Evolutionary conservation across 2,797 vertebrate genomes (phyloP).

Genomic region (Pyrocephalus nanus): DNA sequence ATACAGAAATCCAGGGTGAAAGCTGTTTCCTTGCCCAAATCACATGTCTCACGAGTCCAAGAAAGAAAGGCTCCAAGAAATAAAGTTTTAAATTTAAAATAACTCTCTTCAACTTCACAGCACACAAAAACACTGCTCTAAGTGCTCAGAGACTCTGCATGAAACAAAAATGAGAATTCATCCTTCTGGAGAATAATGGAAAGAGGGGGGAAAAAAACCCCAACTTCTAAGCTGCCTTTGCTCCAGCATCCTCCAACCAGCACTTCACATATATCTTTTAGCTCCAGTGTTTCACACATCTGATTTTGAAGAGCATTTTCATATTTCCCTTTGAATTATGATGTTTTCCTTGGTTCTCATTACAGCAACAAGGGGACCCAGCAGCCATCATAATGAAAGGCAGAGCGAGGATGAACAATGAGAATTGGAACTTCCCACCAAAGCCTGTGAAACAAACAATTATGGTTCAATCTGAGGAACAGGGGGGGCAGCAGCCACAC

Average conservation of each 20-base stretch:
- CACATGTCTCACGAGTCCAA: background rate
- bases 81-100: slow-evolving; percentile 19
- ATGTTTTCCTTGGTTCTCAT: slow-evolving; percentile 57
- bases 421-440: slow-evolving; percentile 47
- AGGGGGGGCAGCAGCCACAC: slow-evolving; percentile 7
- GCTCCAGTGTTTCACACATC: background rate
- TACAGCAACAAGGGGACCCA: slow-evolving; percentile 13
- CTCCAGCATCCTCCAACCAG: background rate
- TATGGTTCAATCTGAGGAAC: background rate
- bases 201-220: background rate
- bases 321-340: slow-evolving; percentile 53
- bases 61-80: background rate
- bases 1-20: background rate
- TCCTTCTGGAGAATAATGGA: background rate
- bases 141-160: background rate
- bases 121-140: background rate
- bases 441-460: slow-evolving; percentile 41
- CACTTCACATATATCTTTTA: slow-evolving; percentile 14
- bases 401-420: slow-evolving; percentile 48
- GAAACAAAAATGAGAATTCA: slow-evolving; percentile 3
- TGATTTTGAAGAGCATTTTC: slow-evolving; percentile 52
- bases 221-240: slow-evolving; percentile 15
- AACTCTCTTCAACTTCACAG: background rate
- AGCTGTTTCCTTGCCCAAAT: background rate
- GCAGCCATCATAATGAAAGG: slow-evolving; percentile 56